phyloP scores from a whole-genome alignment of 1,140 invertebrate species.

The Pseudoatta argentina region DNA sequence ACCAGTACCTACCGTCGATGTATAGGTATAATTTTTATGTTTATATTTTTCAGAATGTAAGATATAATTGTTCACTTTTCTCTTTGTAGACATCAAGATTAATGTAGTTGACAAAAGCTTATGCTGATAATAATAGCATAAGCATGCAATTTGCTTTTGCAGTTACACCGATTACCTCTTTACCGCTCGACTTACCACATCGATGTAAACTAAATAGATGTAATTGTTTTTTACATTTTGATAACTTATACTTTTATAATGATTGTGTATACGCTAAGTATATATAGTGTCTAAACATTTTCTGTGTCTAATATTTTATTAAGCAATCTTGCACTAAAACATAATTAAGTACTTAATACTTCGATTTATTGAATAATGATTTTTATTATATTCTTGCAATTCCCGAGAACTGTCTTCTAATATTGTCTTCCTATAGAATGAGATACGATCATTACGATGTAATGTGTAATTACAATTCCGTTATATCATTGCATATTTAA shows the following conservation, averaged over 20 bases:
- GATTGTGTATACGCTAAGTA: constrained; percentile 26
- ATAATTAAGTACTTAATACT: constrained; percentile 20
- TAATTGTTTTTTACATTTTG: constrained; percentile 35
- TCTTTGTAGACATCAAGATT: neutral
- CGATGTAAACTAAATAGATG: constrained; percentile 33
- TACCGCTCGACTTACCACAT: constrained; percentile 22
- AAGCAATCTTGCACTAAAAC: constrained; percentile 3
- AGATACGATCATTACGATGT: constrained; percentile 25
- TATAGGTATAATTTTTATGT: constrained; percentile 23
- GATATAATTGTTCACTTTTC: neutral
- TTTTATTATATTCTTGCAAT: constrained; percentile 31
- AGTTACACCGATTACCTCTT: constrained; percentile 54
- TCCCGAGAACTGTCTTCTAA: constrained; percentile 34
- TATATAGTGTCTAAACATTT: neutral
- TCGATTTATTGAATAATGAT: constrained; percentile 18
- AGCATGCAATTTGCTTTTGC: constrained; percentile 40
- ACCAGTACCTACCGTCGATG: neutral
- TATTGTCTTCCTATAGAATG: constrained; percentile 11
- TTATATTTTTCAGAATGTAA: constrained; percentile 30
- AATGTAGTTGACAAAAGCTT: constrained; percentile 11
- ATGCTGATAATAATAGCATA: constrained; percentile 16
- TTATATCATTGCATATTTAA: constrained; percentile 36
- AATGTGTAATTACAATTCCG: constrained; percentile 34
- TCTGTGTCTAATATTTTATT: neutral
- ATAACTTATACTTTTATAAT: constrained; percentile 60